Evolutionary conservation across 2,797 vertebrate species (phyloP), one percentile per base, ranked within the genome.

Genomic region (Trematomus bernacchii): DNA sequence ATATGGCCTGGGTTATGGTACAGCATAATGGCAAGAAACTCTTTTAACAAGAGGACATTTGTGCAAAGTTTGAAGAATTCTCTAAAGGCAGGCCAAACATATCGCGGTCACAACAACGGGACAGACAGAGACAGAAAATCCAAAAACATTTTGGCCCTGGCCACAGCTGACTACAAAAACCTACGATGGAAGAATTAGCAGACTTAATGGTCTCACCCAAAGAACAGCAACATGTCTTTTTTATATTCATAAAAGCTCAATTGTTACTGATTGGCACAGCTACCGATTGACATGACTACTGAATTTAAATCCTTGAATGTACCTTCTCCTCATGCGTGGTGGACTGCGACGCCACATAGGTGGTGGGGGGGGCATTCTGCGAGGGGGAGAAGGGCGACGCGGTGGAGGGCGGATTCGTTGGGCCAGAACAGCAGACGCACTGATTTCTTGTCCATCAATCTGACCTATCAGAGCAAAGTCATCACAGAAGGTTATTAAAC

Each of bases 301-400:
- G 27, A 23, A 11, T 33, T 0, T 44, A 73, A 71, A 27, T 44
- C 3, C 18, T 27, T 64, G 1, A 18, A 18, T 8, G 10, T 68
- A 98, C 98, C 97, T 96, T 86, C 97, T 96, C 84, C 97, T 96
- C 96, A 98, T 98, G 72, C 97, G 96, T 1, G 97, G 97, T 0
- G 97, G 97, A 13, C 97, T 97, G 66, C 97, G 93, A 27, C 97
- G 96, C 97, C 98, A 99, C 97, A 99, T 97, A 0, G 97, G 97
- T 0, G 96, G 98, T 0, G 97, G 97, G 0, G 97, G 97, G 13
- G 98, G 95, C 97, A 98, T 98, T 89, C 98, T 93, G 66, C 97
- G 97, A 5, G 96, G 98, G 23, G 96, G 96, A 43, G 97, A 97
- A n/a, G 95, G 93, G 52, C 97, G 87, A 2, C 96, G 97, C 6